phyloP scores from a whole-genome alignment of 1,140 invertebrate species.

The Condylostylus longicornis region DNA sequence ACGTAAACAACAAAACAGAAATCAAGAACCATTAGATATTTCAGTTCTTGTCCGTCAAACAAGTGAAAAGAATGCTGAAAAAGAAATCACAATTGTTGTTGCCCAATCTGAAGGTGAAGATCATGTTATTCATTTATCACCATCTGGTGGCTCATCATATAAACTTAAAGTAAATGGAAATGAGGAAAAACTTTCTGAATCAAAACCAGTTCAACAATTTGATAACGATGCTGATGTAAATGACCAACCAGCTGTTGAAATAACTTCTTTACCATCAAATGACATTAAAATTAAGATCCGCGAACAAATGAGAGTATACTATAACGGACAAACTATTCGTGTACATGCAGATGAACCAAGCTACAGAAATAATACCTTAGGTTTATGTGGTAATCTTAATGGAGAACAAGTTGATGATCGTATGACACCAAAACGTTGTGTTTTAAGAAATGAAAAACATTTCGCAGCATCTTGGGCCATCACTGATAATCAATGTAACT shows the following conservation, averaged over 20 bases:
- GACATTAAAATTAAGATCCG: slow-evolving; percentile 36
- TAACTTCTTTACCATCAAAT: slow-evolving; percentile 34
- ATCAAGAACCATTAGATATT: slow-evolving; percentile 12
- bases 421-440: slow-evolving; percentile 38
- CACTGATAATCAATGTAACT: slow-evolving; percentile 27
- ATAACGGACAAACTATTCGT: slow-evolving; percentile 38
- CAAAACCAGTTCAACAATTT: slow-evolving; percentile 7
- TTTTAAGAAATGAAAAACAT: slow-evolving; percentile 33
- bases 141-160: slow-evolving; percentile 15
- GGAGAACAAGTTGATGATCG: slow-evolving; percentile 42
- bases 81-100: slow-evolving; percentile 33
- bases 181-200: slow-evolving; percentile 14
- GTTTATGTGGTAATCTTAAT: slow-evolving; percentile 49
- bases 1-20: slow-evolving; percentile 6
- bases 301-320: slow-evolving; percentile 35
- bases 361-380: slow-evolving; percentile 38
- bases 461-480: slow-evolving; percentile 42
- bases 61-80: slow-evolving; percentile 14
- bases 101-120: slow-evolving; percentile 9
- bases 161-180: slow-evolving; percentile 28
- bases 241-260: slow-evolving; percentile 31
- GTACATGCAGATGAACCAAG: slow-evolving; percentile 26
- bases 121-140: slow-evolving; percentile 13
- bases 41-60: slow-evolving; percentile 30
- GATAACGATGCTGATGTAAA: slow-evolving; percentile 16